These are phyloP conservation scores for Vipera latastei DNA, from an alignment of 2,797 vertebrate species.

Conservation along the genomic window DNA sequence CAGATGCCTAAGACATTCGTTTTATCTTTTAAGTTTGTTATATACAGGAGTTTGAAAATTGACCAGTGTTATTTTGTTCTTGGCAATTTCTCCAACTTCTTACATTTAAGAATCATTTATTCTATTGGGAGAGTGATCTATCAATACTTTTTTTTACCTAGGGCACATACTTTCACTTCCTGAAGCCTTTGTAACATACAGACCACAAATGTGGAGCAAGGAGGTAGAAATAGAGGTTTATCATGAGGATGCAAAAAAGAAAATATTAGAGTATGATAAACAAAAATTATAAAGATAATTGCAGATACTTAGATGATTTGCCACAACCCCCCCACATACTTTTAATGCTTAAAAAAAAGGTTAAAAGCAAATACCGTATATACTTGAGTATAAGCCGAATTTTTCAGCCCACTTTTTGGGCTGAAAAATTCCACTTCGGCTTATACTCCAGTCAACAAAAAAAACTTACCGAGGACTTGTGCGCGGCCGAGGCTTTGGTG, in stretches of 20 bases:
- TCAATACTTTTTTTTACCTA: not conserved
- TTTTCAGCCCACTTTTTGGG: too few species aligned
- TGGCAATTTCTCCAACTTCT: not conserved
- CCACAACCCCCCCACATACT: not conserved
- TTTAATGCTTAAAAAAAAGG: not conserved
- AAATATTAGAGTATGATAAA: not conserved
- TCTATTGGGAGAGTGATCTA: not conserved
- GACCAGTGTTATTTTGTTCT: not conserved
- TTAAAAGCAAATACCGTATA: not conserved
- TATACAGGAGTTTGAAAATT: not conserved
- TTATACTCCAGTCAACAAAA: too few species aligned
- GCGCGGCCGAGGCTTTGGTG: too few species aligned
- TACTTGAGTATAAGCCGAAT: too few species aligned
- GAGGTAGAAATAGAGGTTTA: not conserved
- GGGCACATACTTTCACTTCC: not conserved
- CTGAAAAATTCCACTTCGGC: too few species aligned
- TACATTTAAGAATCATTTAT: not conserved
- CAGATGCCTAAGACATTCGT: not conserved
- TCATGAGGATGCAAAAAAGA: not conserved
- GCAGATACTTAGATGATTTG: not conserved
- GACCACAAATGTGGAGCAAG: not conserved
- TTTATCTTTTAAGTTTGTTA: not conserved
- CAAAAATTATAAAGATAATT: not conserved
- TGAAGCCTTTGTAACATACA: constrained; percentile 32
- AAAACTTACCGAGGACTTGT: too few species aligned